Evolutionary conservation across 2,888 invertebrate genomes (phyloP), one percentile per base, ranked within the genome.

Genomic region (Orthosia cruda): DNA sequence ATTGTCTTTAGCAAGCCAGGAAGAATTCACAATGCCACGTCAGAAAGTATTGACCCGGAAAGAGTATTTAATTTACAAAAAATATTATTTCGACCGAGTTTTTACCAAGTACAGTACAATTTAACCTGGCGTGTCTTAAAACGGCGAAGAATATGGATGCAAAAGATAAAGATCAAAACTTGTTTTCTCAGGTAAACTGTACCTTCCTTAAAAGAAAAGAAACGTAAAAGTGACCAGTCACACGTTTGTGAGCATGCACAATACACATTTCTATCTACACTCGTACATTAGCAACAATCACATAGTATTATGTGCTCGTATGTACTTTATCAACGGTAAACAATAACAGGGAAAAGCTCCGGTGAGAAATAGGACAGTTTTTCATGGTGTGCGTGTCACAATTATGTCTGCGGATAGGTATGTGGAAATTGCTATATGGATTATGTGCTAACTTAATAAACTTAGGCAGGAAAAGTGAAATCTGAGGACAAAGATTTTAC

Each of bases 321-420:
- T 49, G 67, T 80, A 74, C 74, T 74, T n/a, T 77, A 80, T 71
- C 55, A 67, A 75, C 57, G 26, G 58, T 69, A 87, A 83, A 95
- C 94, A 96, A 95, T 96, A 91, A 92, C 88, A 87, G 93, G 95
- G 95, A 95, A 95, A 95, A 93, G 91, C 87, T 85, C 72, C 78
- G 86, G 85, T 95, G 96, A 86, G 96, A 96, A 96, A 90, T 93
- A 83, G 95, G 89, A 80, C 95, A 92, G 82, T 94, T 94, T 93
- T 95, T 95, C 90, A 86, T 87, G 82, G 63, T 61, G 57, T 59
- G 71, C 61, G 47, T 71, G 77, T 71, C 58, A 75, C 76, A 75
- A 76, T 84, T 77, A 81, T 67, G 63, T 26, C 59, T 65, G 49
- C 76, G 81, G 86, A 87, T 80, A 67, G 62, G 59, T 58, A 66